These are phyloP conservation scores for Epinotia bilunana DNA, from an alignment of 2,888 invertebrate genomes.

Conservation along the genomic window DNA sequence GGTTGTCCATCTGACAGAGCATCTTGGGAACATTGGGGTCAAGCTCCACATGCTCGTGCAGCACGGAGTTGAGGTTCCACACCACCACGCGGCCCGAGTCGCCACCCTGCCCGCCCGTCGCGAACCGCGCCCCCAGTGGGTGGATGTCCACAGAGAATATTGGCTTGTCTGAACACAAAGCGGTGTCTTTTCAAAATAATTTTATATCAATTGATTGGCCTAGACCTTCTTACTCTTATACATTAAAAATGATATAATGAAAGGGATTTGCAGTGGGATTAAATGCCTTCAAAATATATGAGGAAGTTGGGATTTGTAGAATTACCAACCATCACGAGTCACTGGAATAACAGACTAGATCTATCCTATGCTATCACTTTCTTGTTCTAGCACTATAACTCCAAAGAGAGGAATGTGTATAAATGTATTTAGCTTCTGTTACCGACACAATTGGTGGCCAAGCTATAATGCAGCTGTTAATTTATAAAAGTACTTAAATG, in stretches of 20 bases:
- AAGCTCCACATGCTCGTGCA: constrained; percentile 90
- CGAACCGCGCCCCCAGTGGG: constrained; percentile 97
- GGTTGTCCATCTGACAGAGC: constrained; percentile 98
- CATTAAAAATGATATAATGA: too few relatives aligned
- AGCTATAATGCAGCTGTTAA: neutral
- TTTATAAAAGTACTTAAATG: neutral
- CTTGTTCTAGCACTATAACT: neutral
- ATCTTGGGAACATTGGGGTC: constrained; percentile 95
- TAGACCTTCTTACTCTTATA: too few relatives aligned
- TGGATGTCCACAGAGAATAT: constrained; percentile 99
- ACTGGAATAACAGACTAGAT: too few relatives aligned
- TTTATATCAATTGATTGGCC: neutral
- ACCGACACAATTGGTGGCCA: neutral
- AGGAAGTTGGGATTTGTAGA: neutral
- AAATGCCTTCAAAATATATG: neutral
- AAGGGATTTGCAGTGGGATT: too few relatives aligned
- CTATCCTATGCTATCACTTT: too few relatives aligned
- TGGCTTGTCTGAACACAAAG: constrained; percentile 89
- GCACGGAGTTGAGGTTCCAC: constrained; percentile 96
- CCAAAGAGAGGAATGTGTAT: neutral
- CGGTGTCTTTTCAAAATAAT: neutral
- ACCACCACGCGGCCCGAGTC: constrained; percentile 96
- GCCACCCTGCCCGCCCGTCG: constrained; percentile 96
- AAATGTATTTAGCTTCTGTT: neutral
- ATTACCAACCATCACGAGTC: too few relatives aligned